Percentiles rank a stretch among this genome's conserved stretches.
phyloP scores from a whole-genome alignment of 2,797 vertebrate species.

The Discoglossus pictus region DNA sequence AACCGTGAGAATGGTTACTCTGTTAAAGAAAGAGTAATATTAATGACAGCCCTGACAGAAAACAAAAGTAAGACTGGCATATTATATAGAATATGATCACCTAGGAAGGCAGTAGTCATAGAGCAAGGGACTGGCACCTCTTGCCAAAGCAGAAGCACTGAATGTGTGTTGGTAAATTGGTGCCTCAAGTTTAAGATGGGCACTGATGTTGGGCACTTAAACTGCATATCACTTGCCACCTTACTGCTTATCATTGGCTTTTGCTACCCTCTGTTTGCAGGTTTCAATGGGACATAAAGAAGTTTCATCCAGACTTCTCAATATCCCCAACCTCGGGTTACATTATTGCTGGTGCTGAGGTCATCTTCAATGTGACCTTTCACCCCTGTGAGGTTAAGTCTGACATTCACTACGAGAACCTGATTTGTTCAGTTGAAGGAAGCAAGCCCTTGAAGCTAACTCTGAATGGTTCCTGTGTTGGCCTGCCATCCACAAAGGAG shows the following conservation, averaged over 20 bases:
- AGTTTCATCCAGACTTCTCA: constrained; percentile 73
- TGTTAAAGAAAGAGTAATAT: too few relatives aligned
- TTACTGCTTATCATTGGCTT: neutral
- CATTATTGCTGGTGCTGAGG: constrained; percentile 75
- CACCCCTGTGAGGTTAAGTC: constrained; percentile 68
- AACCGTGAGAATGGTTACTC: too few relatives aligned
- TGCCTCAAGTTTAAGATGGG: too few relatives aligned
- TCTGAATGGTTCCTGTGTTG: constrained; percentile 77
- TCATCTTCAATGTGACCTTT: constrained; percentile 78
- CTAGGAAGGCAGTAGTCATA: too few relatives aligned
- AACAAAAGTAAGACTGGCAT: too few relatives aligned
- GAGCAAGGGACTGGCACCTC: too few relatives aligned
- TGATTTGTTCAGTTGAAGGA: constrained; percentile 78
- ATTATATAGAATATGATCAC: too few relatives aligned
- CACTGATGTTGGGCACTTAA: too few relatives aligned
- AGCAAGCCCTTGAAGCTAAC: constrained; percentile 69
- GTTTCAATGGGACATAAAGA: constrained; percentile 79
- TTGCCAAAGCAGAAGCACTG: too few relatives aligned
- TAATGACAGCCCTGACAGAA: too few relatives aligned
- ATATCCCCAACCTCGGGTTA: constrained; percentile 78
- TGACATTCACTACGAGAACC: constrained; percentile 70
- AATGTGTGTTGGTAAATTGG: too few relatives aligned
- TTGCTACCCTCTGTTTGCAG: constrained; percentile 60
- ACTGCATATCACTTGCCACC: too few relatives aligned
- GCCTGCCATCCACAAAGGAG: constrained; percentile 70